These are phyloP conservation scores for Pseudochirops cupreus DNA, from an alignment of 2,797 vertebrate species.

Conservation along the genomic window DNA sequence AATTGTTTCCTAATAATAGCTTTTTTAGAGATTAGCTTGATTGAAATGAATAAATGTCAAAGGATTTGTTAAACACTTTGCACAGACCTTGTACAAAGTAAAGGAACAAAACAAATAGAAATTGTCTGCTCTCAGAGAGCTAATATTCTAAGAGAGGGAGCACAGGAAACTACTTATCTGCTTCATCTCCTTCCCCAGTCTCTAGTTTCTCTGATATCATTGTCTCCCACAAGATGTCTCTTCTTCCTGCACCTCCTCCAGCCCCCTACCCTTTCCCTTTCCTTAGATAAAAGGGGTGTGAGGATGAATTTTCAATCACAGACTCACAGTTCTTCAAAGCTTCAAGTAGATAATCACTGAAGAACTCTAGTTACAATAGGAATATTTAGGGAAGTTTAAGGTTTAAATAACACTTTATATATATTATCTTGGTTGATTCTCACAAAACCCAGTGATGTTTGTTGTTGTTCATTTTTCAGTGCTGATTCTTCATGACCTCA, in stretches of 20 bases:
- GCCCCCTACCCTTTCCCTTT: neutral
- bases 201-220: neutral
- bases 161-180: neutral
- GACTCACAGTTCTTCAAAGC: too few species aligned
- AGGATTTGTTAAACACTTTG: neutral
- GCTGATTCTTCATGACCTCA: neutral
- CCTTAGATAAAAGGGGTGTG: neutral
- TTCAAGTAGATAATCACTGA: neutral
- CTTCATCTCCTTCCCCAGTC: neutral
- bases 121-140: neutral
- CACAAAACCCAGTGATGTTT: neutral
- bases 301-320: neutral
- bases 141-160: neutral
- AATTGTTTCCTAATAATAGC: neutral
- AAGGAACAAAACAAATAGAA: neutral
- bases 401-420: neutral
- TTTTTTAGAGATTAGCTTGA: neutral
- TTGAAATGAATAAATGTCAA: neutral
- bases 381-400: neutral
- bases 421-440: neutral
- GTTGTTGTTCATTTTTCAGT: neutral
- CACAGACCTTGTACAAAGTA: neutral
- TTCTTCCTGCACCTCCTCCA: neutral
- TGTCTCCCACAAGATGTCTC: neutral
- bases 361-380: neutral